phyloP scores from a whole-genome alignment of 2,888 invertebrate species.

The Myopa tessellatipennis region DNA sequence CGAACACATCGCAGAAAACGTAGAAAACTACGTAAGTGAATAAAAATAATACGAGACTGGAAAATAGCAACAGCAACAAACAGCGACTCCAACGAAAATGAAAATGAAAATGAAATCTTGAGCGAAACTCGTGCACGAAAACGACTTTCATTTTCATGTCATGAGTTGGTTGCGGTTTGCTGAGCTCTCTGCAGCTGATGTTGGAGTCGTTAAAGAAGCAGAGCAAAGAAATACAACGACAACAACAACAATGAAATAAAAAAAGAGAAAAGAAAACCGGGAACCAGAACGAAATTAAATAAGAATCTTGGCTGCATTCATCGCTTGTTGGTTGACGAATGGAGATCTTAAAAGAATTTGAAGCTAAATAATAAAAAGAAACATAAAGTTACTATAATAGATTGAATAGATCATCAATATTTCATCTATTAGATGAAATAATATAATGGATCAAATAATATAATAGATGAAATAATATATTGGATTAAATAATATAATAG shows the following conservation, averaged over 20 bases:
- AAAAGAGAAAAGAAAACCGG: not conserved
- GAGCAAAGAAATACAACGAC: not conserved
- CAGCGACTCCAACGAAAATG: not conserved
- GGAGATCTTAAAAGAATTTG: not conserved
- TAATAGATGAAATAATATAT: too few species aligned
- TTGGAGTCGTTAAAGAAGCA: not conserved
- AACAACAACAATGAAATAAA: not conserved
- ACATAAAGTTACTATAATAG: too few species aligned
- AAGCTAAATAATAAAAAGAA: not conserved
- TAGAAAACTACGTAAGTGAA: not conserved
- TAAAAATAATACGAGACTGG: not conserved
- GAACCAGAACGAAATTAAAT: too few species aligned
- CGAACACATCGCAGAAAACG: not conserved
- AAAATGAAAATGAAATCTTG: constrained; percentile 52
- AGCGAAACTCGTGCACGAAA: constrained; percentile 41
- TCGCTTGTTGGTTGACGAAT: not conserved
- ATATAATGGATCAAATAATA: too few species aligned
- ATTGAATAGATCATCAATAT: too few species aligned
- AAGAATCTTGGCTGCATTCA: too few species aligned
- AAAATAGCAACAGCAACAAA: not conserved
- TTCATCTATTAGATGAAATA: too few species aligned
- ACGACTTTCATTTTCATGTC: constrained; percentile 59
- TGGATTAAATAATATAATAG: too few species aligned
- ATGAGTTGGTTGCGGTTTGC: constrained; percentile 10
- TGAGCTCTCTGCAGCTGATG: not conserved